Conservation (phyloP, 2,113 vertebrate genomes). For the Oxygymnocypris stewartii region DNA sequence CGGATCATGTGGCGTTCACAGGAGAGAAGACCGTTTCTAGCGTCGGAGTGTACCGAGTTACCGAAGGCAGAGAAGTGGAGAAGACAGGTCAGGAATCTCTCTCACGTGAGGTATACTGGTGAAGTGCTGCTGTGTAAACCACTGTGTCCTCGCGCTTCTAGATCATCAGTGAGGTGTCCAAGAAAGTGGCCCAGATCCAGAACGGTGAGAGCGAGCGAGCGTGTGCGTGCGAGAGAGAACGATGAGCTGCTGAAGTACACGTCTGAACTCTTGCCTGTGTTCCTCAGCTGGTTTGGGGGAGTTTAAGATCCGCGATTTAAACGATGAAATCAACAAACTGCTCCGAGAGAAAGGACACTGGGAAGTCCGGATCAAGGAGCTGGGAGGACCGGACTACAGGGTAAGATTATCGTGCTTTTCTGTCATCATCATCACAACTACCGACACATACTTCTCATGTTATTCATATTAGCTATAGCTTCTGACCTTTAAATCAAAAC, state of each 20-base stretch:
- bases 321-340: conserved; percentile 98
- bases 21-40: conserved; percentile 94
- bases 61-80: conserved; percentile 98
- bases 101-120: too few relatives aligned
- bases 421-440: too few relatives aligned
- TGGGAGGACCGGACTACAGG: conserved; percentile 90
- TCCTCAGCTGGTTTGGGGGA: conserved; percentile 90
- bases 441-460: too few relatives aligned
- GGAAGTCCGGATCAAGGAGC: conserved; percentile 92
- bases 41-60: conserved; percentile 91
- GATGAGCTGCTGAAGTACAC: too few relatives aligned
- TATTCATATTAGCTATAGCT: too few relatives aligned
- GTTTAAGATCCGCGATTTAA: conserved; percentile 94
- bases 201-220: conserved; percentile 85
- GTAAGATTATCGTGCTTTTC: conserved; percentile 65
- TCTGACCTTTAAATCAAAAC: too few relatives aligned
- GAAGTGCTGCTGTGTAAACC: not conserved
- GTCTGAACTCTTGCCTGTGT: not conserved
- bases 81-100: conserved; percentile 78
- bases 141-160: conserved; percentile 58
- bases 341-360: conserved; percentile 97
- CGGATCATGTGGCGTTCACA: conserved; percentile 55
- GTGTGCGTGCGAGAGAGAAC: too few relatives aligned
- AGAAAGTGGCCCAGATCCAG: conserved; percentile 98
- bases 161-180: conserved; percentile 98